phyloP scores from a whole-genome alignment of 2,888 invertebrate species.

The Drosophila borealis region DNA sequence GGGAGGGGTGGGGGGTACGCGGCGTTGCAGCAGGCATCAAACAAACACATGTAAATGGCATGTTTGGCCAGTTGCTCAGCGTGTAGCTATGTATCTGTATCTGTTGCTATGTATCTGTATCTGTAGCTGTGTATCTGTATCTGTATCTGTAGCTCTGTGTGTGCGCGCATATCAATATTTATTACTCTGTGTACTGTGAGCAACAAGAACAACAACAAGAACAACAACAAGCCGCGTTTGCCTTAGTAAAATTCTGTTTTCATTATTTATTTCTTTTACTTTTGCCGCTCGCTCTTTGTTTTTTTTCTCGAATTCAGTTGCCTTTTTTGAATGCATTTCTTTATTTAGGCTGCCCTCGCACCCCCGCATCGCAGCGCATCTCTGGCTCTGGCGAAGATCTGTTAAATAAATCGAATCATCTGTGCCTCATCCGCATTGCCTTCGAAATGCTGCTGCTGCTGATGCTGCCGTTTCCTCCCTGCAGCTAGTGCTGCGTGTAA shows the following conservation, averaged over 20 bases:
- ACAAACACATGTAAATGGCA: constrained; percentile 75
- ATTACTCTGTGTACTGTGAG: constrained; percentile 57
- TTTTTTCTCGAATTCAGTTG: constrained; percentile 42
- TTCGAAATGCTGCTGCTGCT: constrained; percentile 1
- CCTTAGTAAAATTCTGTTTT: constrained; percentile 56
- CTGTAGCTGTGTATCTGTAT: constrained; percentile 5
- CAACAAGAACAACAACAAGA: constrained; percentile 23
- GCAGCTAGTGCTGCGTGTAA: constrained; percentile 15
- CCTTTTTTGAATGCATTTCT: constrained; percentile 73
- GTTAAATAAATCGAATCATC: constrained; percentile 72
- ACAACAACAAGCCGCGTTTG: constrained; percentile 12
- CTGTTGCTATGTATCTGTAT: constrained; percentile 7
- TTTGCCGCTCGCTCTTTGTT: constrained; percentile 56
- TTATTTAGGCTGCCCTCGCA: constrained; percentile 70
- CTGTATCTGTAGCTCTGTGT: constrained; percentile 13
- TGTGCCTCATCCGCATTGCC: constrained; percentile 35
- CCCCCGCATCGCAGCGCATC: constrained; percentile 47
- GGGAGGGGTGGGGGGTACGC: neutral
- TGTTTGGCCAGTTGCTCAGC: constrained; percentile 54
- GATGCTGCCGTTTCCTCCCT: constrained; percentile 21
- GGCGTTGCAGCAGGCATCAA: constrained; percentile 30
- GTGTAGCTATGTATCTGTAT: constrained; percentile 5
- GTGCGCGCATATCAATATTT: constrained; percentile 74
- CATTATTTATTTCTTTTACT: constrained; percentile 68
- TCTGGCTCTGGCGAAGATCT: constrained; percentile 44